Evolutionary conservation across 2,888 invertebrate species (phyloP), one percentile per base, ranked within the genome.

Genomic region (Sepiola atlantica): DNA sequence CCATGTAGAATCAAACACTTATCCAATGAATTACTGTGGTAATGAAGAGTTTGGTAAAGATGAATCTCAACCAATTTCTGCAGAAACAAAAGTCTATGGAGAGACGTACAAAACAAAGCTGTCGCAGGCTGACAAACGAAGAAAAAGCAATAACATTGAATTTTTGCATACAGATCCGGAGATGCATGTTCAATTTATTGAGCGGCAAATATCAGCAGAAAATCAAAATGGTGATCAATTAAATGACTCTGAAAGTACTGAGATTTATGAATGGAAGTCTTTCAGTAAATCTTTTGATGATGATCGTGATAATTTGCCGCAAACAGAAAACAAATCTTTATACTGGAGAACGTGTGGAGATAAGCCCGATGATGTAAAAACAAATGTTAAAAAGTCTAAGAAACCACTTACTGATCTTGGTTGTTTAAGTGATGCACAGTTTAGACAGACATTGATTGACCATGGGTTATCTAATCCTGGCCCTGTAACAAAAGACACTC

Each of bases 401-500:
- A 77, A 77, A n/a, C 77, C 77, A n/a, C 14, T 77, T 77, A 77
- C 77, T n/a, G 14, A 10, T 77, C 77, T 28, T 32, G 77, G 77
- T 77, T 16, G 77, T n/a, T n/a, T 77, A 77, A 94, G 61, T 35
- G 20, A 55, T 45, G 90, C 90, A 24, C 24, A 35, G 28, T 61
- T 35, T 28, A 57, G 94, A 45, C 61, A 35, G 21, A 95, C 95
- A 93, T 95, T 97, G 91, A 92, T 95, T 93, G 97, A 97, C 18
- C 97, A 98, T 35, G 99, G 99, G 2, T 61, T 93, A 57, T 24
- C 93, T 55, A 20, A 97, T 21, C 98, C 98, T 0, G 99, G 99
- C 0, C 99, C 99, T 6, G 98, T 99, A 95, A 98, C 98, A 1
- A 97, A 98, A 28, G 98, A 98, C 4, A 99, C 99, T 0, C 98